Evolutionary conservation across 2,113 vertebrate species (phyloP), one percentile per base, ranked within the genome.

Genomic region (Cnemophilus loriae): DNA sequence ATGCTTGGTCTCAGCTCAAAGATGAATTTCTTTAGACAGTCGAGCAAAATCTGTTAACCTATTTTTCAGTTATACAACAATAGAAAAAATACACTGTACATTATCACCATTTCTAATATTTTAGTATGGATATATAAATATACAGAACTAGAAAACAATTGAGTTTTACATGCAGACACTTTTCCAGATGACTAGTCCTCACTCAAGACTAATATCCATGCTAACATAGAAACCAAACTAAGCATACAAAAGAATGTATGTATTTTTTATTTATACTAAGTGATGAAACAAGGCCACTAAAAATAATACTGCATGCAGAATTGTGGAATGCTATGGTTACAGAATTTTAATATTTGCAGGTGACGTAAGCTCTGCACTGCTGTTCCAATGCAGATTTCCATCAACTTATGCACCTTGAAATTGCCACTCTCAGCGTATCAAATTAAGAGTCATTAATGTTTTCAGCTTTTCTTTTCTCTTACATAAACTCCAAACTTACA

Each of bases 11-110:
- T 95, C 95, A 96, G 89, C 56, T 95, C 78, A 95, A 93, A 96
- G 81, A 96, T n/a, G 14, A 91, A 93, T 96, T 96, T 94, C 81
- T 96, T 95, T 93, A 93, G 95, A 96, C 87, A 96, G 88, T 84
- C 88, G 44, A 95, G 86, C 10, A 63, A 97, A 97, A 96, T 79
- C 57, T 57, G 46, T 88, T 91, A 93, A 87, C 91, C 68, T 96
- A 78, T 95, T 96, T 94, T 96, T 84, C 71, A 88, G 80, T 78
- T 95, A 85, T 35, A 87, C 42, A 89, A 85, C 24, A 63, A 80
- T 30, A 88, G 59, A 83, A 84, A 95, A 91, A 86, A 84, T 69
- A 87, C 65, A 70, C 57, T 82, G 33, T 41, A 95, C 56, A 89
- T 88, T 78, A 89, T 89, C n/a, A 91, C 39, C 0, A 60, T 87